These are phyloP conservation scores for Drosophila leontia DNA, from an alignment of 1,140 invertebrate genomes.

Conservation along the genomic window DNA sequence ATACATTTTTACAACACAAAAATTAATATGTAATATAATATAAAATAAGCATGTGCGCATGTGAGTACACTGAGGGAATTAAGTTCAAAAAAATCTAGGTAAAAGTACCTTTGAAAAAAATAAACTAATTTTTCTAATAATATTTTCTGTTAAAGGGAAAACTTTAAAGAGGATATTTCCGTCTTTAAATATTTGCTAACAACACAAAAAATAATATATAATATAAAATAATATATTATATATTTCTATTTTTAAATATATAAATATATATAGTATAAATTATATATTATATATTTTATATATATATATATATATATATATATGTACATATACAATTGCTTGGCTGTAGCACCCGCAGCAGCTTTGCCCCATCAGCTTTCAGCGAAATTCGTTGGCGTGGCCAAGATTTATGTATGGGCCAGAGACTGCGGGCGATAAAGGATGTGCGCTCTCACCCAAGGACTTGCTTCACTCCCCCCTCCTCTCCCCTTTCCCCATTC, in stretches of 20 bases:
- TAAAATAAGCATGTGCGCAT: conserved; percentile 1
- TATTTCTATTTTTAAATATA: too few species aligned
- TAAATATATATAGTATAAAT: too few species aligned
- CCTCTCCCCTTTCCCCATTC: background rate
- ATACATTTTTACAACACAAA: too few species aligned
- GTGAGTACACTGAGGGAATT: conserved; percentile 3
- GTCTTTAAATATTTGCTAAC: too few species aligned
- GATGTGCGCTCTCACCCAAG: conserved; percentile 47
- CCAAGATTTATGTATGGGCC: conserved; percentile 62
- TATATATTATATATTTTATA: too few species aligned
- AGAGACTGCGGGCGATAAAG: conserved; percentile 39
- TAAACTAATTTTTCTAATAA: background rate
- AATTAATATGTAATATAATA: too few species aligned
- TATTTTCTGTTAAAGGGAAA: background rate
- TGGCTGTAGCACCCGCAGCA: conserved; percentile 33
- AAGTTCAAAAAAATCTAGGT: background rate
- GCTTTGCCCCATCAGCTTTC: conserved; percentile 51
- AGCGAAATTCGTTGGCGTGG: conserved; percentile 66
- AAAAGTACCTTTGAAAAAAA: background rate
- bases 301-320: background rate
- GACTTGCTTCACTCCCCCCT: conserved; percentile 7
- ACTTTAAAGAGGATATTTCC: background rate
- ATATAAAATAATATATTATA: too few species aligned
- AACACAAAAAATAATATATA: too few species aligned
- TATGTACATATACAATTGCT: background rate